These are phyloP conservation scores for Molossus alvarezi DNA, from an alignment of 2,797 vertebrate species.

Conservation along the genomic window DNA sequence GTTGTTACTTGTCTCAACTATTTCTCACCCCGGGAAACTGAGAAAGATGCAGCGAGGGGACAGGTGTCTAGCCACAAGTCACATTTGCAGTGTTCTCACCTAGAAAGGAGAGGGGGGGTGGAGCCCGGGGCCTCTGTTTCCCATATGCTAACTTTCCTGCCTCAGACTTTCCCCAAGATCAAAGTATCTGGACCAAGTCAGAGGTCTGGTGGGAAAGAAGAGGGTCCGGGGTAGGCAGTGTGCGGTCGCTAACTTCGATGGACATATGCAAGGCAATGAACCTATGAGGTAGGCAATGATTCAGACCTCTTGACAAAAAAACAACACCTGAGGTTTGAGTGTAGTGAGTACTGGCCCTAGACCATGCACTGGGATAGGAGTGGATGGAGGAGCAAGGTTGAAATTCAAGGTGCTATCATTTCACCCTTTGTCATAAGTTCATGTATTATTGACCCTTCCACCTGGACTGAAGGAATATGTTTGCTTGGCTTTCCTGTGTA, in stretches of 20 bases:
- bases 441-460: neutral
- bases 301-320: constrained; percentile 34
- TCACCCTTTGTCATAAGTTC: constrained; percentile 5
- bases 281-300: neutral
- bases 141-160: neutral
- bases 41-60: neutral
- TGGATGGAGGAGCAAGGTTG: neutral
- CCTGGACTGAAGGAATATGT: neutral
- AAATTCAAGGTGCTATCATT: neutral
- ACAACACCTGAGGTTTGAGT: neutral
- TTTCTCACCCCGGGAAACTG: neutral
- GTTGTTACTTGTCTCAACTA: neutral
- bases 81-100: neutral
- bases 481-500: neutral
- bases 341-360: neutral
- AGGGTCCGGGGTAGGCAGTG: neutral
- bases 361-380: neutral
- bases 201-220: neutral
- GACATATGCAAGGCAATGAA: neutral
- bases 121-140: neutral
- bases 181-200: neutral
- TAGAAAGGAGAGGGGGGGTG: neutral
- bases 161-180: neutral
- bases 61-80: neutral
- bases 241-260: neutral